Base-by-base conservation (phyloP, 2,797 vertebrate genomes). In the Eremophila alpestris region DNA sequence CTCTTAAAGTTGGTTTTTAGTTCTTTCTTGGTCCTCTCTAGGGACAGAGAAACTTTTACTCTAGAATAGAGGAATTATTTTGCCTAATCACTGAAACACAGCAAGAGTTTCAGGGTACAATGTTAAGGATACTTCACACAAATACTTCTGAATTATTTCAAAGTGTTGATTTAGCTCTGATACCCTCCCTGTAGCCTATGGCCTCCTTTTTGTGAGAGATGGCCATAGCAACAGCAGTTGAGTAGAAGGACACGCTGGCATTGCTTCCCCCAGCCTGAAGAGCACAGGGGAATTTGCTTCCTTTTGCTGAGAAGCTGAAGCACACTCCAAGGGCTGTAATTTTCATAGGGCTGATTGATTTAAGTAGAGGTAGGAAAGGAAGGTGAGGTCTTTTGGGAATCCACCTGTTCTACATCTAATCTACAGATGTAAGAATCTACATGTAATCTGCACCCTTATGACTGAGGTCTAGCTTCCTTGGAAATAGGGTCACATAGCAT, bases 1-100 rank as follows among this genome's bases (percentile, higher is more conserved):
- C 29, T 19, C 13, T 56, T 45, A 34, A 29, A 13, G 5, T 9
- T 38, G 27, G 10, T 15, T 32, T 30, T 48, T 36, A 27, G 38
- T 38, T 5, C 14, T 27, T 26, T 41, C n/a, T 36, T 36, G 10
- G 8, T 22, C 24, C 11, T 58, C 13, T 59, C 65, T 30, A 54
- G 38, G 14, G 26, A 60, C 51, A 86, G 70, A 65, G 26, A 69
- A 69, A 79, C 52, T 65, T 89, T 81, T 88, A 40, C 21, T 59
- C 43, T 87, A 82, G 90, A 84, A 82, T n/a, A 60, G 63, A 63
- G 27, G 45, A 84, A 87, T 52, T 18, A n/a, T 90, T 93, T 88
- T 69, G 36, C 59, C 74, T 87, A 78, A 84, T 21, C 21, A 49
- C 48, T 51, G 58, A 93, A 87, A 87, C 43, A 58, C 46, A 62